phyloP scores from a whole-genome alignment of 2,888 invertebrate species.

The Syrista parreyssii region DNA sequence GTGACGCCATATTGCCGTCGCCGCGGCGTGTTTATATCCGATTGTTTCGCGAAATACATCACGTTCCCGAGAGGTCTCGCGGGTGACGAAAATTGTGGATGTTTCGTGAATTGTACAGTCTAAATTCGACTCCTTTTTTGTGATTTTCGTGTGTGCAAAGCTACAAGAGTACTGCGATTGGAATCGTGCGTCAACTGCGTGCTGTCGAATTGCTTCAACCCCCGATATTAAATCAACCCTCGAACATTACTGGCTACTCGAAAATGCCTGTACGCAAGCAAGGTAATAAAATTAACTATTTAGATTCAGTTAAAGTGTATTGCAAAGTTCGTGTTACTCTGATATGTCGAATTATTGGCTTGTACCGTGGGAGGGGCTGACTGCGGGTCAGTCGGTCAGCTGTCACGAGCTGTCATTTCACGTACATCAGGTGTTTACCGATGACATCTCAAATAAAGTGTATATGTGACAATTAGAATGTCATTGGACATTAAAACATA shows the following conservation, averaged over 20 bases:
- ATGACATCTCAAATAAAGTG: not conserved
- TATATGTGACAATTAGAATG: not conserved
- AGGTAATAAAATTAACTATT: constrained; percentile 70
- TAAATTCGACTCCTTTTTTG: not conserved
- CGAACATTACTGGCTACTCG: constrained; percentile 16
- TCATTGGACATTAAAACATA: not conserved
- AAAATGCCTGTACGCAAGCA: constrained; percentile 82
- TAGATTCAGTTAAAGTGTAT: constrained; percentile 8
- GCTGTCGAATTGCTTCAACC: constrained; percentile 22
- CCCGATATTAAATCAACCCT: constrained; percentile 16
- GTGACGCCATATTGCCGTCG: constrained; percentile 57
- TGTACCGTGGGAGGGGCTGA: constrained; percentile 15
- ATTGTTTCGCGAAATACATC: constrained; percentile 40
- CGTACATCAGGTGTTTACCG: not conserved
- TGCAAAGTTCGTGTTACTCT: not conserved
- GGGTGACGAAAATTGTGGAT: constrained; percentile 9
- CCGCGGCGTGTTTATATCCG: constrained; percentile 52
- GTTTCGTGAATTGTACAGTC: constrained; percentile 4
- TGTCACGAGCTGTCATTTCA: constrained; percentile 27
- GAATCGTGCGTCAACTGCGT: constrained; percentile 28
- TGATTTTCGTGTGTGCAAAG: constrained; percentile 1
- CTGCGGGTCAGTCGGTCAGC: constrained; percentile 45
- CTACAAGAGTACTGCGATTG: not conserved
- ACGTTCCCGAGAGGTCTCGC: constrained; percentile 4
- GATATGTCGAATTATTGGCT: not conserved